Evolutionary conservation across 2,888 invertebrate species (phyloP).

Genomic region (Cerceris rybyensis): DNA sequence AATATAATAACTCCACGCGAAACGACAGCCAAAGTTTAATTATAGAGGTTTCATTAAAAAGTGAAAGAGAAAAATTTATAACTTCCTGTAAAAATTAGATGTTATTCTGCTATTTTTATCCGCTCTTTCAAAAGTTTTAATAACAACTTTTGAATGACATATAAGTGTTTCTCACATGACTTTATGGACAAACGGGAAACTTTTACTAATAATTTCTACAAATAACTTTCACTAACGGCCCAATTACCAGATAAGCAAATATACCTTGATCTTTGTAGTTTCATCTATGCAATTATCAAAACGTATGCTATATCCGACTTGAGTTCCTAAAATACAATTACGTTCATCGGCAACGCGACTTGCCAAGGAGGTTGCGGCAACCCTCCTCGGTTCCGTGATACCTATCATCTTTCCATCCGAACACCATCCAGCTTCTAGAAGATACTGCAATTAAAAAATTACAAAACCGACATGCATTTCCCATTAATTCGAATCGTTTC

Average conservation of each 20-base stretch:
- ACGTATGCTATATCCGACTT: slow-evolving; percentile 93
- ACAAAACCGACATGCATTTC: slow-evolving; percentile 2
- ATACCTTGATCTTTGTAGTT: slow-evolving; percentile 89
- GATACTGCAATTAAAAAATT: slow-evolving; percentile 85
- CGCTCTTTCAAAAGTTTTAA: no score
- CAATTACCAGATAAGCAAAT: not conserved
- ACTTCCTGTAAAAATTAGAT: no score
- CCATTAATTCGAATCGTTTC: not conserved
- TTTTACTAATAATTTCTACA: not conserved
- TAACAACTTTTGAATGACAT: no score
- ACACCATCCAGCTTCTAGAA: slow-evolving; percentile 93
- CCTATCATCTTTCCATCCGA: slow-evolving; percentile 89
- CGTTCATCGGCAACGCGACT: slow-evolving; percentile 94
- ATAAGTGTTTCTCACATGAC: no score
- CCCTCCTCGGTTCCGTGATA: slow-evolving; percentile 95
- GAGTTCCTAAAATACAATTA: slow-evolving; percentile 83
- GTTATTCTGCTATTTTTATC: no score
- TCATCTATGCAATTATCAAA: slow-evolving; percentile 87
- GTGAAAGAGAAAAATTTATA: no score
- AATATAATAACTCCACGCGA: not conserved
- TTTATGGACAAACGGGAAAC: no score
- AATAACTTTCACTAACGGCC: not conserved
- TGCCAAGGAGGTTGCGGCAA: slow-evolving; percentile 95
- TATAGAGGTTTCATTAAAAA: not conserved
- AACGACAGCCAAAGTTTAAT: not conserved